phyloP scores from a whole-genome alignment of 2,888 invertebrate species.

The Oeneis ivallda region DNA sequence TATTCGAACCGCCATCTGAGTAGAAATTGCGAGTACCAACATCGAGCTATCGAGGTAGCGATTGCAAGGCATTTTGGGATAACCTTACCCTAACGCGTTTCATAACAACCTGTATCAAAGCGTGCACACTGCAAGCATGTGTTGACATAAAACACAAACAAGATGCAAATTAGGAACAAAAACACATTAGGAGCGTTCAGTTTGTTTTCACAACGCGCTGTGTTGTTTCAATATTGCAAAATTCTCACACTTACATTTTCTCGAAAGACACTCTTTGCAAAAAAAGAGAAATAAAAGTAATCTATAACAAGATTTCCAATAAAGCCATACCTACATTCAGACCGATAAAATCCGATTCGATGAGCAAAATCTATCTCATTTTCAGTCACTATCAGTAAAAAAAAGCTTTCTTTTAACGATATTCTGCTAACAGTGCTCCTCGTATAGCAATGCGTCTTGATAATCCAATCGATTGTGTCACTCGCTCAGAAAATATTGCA shows the following conservation, averaged over 20 bases:
- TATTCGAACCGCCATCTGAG: too few relatives aligned
- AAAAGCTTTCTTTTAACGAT: slow-evolving; percentile 7
- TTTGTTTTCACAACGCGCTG: too few relatives aligned
- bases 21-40: too few relatives aligned
- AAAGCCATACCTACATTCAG: neutral
- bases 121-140: too few relatives aligned
- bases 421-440: slow-evolving; percentile 17
- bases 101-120: too few relatives aligned
- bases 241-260: neutral
- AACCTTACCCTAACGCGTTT: too few relatives aligned
- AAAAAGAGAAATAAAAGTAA: neutral
- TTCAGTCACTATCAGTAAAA: slow-evolving; percentile 11
- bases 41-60: too few relatives aligned
- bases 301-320: neutral
- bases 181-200: too few relatives aligned
- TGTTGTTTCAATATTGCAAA: too few relatives aligned
- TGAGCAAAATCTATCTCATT: slow-evolving; percentile 11
- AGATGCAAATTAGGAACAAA: too few relatives aligned
- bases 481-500: slow-evolving; percentile 10
- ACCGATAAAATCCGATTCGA: slow-evolving; percentile 12
- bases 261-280: neutral
- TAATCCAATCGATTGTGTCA: slow-evolving; percentile 21
- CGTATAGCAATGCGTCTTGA: slow-evolving; percentile 14
- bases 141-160: too few relatives aligned
- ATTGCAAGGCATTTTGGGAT: too few relatives aligned